Evolutionary conservation across 1,140 invertebrate species (phyloP).

Genomic region (Tetramorium alpestre): DNA sequence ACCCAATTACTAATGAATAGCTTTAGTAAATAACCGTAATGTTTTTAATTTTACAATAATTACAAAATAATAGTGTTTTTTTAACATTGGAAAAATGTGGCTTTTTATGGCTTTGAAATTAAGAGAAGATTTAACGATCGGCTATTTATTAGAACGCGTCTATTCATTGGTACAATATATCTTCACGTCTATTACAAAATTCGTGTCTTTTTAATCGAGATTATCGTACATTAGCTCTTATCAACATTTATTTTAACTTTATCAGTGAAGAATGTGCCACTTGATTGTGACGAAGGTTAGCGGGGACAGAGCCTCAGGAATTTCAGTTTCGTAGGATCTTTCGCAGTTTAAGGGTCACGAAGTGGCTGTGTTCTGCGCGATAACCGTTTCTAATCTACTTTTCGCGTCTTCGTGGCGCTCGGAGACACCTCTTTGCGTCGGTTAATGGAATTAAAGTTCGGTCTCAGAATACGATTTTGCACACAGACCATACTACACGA

Average conservation of each 20-base stretch:
- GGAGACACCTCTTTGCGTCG: conserved; percentile 61
- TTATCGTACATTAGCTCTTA: conserved; percentile 12
- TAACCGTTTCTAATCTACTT: conserved; percentile 73
- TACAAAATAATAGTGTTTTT: background rate
- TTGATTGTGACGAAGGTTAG: conserved; percentile 7
- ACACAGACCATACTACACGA: conserved; percentile 55
- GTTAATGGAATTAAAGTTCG: conserved; percentile 65
- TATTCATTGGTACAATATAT: background rate
- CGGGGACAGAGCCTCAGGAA: conserved; percentile 21
- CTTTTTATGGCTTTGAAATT: background rate
- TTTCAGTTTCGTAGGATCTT: conserved; percentile 19
- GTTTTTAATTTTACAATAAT: conserved; percentile 19
- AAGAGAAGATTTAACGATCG: background rate
- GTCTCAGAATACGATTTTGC: conserved; percentile 54
- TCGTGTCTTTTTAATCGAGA: background rate
- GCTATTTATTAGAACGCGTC: background rate
- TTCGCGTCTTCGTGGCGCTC: conserved; percentile 65
- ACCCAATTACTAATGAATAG: background rate
- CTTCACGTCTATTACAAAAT: background rate
- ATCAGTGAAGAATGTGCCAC: conserved; percentile 16
- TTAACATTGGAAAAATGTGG: background rate
- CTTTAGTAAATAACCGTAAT: background rate
- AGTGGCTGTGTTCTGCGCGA: conserved; percentile 52
- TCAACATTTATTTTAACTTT: conserved; percentile 37
- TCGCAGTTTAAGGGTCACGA: conserved; percentile 33